Evolutionary conservation across 2,888 invertebrate species (phyloP).

Genomic region (Isotomurus palustris): DNA sequence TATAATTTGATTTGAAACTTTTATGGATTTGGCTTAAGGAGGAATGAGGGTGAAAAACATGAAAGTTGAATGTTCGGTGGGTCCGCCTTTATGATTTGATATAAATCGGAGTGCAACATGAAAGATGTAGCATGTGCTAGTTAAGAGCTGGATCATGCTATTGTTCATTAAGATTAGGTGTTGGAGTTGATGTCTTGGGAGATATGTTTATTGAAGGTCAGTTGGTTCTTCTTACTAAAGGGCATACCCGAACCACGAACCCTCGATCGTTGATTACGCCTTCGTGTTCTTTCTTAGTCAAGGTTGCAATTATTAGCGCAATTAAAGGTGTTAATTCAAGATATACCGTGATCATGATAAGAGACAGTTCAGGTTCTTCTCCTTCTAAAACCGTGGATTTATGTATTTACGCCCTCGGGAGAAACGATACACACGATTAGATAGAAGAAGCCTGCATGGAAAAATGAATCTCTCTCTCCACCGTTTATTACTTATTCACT

Average conservation of each 20-base stretch:
- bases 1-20: too few species aligned
- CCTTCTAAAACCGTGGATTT: constrained; percentile 11
- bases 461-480: too few species aligned
- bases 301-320: constrained; percentile 47
- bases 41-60: neutral
- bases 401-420: constrained; percentile 26
- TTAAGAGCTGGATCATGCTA: constrained; percentile 19
- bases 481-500: constrained; percentile 38
- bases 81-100: constrained; percentile 39
- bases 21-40: too few species aligned
- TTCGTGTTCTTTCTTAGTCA: constrained; percentile 44
- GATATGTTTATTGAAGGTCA: constrained; percentile 28
- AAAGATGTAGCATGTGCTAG: constrained; percentile 15
- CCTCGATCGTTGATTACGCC: constrained; percentile 43
- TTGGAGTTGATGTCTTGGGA: constrained; percentile 29
- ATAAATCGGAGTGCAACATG: constrained; percentile 17
- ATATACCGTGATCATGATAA: constrained; percentile 44
- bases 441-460: too few species aligned
- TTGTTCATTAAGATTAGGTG: constrained; percentile 38
- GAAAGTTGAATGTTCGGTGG: constrained; percentile 12
- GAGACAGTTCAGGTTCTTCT: constrained; percentile 42
- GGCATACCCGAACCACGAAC: constrained; percentile 42
- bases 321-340: constrained; percentile 47
- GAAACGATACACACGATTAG: too few species aligned
- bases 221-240: constrained; percentile 37